Base-by-base conservation (phyloP, 2,113 vertebrate species). In the Phrynocephalus versicolor region DNA sequence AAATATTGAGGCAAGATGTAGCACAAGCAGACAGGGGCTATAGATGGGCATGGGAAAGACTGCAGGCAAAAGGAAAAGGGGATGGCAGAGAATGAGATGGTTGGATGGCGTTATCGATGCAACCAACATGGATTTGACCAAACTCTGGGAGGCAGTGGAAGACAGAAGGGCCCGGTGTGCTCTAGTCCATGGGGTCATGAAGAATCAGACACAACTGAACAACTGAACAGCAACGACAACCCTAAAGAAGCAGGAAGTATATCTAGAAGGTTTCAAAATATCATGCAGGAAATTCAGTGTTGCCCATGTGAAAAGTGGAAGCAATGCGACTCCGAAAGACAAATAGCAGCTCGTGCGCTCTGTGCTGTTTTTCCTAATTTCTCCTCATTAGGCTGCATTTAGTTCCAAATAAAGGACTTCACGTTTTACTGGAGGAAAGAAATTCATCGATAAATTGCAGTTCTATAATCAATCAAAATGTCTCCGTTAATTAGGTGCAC, bases 201-300 rank as follows among this genome's bases (percentile, higher is more conserved):
- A n/a, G n/a, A n/a, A n/a, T n/a, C n/a, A n/a, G n/a, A n/a, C n/a
- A n/a, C n/a, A n/a, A n/a, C n/a, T n/a, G n/a, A n/a, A n/a, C n/a
- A n/a, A n/a, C n/a, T n/a, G n/a, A n/a, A n/a, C n/a, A n/a, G n/a
- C n/a, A n/a, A n/a, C n/a, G n/a, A n/a, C n/a, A n/a, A 83, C 88
- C 74, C 84, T 71, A 87, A 87, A 89, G 89, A 91, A 89, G 45
- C 25, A 87, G 80, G 86, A 93, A 62, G 74, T 0, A 0, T 87
- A n/a, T 92, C 82, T 88, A 90, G 65, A 1, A 1, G 64, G 85
- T 27, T 86, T 82, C 91, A 85, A 85, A 35, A 58, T 90, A 81
- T 92, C 83, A 92, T 88, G 57, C 88, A 65, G 90, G 80, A 91
- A 88, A 90, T 10, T 75, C 45, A 83, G 57, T 84, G 81, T 86